Base-by-base conservation (phyloP, 2,113 vertebrate species). In the Siniperca chuatsi region DNA sequence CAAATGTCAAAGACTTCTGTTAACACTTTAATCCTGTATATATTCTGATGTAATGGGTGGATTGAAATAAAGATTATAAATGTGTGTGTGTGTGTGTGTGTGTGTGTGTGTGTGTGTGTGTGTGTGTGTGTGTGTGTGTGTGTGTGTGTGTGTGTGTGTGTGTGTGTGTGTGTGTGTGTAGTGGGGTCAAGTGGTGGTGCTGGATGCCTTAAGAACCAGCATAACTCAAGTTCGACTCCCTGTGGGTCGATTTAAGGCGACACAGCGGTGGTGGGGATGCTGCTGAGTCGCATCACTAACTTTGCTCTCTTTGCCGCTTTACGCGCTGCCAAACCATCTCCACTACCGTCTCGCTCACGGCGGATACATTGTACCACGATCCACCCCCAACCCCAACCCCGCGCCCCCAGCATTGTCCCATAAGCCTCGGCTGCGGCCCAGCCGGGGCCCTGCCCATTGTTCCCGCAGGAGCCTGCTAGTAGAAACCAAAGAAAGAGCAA, bases 391-490 rank as follows among this genome's bases (percentile, higher is more conserved):
- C 93, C 95, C 94, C 93, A 94, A 95, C 95, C 95, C 94, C 88
- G 93, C 23, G 20, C 71, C 55, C 42, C 64, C 40, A 57, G 70
- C 20, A 64, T 46, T 55, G 74, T 71, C 66, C 58, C 35, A 77
- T 77, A 65, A 83, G 46, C 81, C 57, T 72, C 65, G 35, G 64
- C 72, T 82, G 54, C 54, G 52, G 79, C 42, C 40, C 71, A 12
- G 69, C 70, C 61, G 20, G 50, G 61, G 33, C 62, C 15, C 35
- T 1, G 78, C 95, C 91, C 52, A 96, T 97, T 97, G 96, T 97
- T 68, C 55, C 48, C n/a, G 4, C 1, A 20, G 44, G 12, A 0
- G 12, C 37, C 52, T 25, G 35, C 40, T 23, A 8, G 33, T 21
- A 21, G 4, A 48, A 75, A 46, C 68, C 20, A 72, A 54, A 55